phyloP scores from a whole-genome alignment of 2,797 vertebrate genomes.

The Helarctos malayanus region DNA sequence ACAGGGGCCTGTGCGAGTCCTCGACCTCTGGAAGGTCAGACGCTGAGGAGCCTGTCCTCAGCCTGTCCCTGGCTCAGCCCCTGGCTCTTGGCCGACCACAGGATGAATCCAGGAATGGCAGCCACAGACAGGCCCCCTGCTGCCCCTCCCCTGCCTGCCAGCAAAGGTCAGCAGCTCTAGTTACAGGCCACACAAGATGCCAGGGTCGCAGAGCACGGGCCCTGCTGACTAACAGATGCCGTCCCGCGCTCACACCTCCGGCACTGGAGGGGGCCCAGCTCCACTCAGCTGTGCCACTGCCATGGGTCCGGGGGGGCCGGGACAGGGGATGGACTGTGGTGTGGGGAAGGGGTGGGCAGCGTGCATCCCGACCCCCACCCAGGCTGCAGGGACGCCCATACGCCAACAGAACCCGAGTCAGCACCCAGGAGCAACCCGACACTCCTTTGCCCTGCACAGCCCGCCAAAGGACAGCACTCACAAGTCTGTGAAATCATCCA shows the following conservation, averaged over 20 bases:
- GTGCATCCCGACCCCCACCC: fast-evolving
- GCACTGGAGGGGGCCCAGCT: not conserved
- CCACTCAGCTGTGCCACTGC: not conserved
- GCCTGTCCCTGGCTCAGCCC: not conserved
- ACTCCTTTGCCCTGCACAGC: not conserved
- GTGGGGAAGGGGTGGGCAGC: no score
- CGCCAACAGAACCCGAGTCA: not conserved
- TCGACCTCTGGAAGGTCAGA: not conserved
- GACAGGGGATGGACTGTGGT: not conserved
- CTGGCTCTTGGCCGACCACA: not conserved
- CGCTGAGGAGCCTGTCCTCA: not conserved
- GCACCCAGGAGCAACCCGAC: not conserved
- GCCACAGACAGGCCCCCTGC: not conserved
- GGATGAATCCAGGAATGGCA: not conserved
- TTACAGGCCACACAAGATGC: not conserved
- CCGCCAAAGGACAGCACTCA: constrained; percentile 89
- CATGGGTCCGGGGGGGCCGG: not conserved
- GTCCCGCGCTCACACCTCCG: not conserved
- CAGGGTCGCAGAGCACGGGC: not conserved
- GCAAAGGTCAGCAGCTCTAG: constrained; percentile 62
- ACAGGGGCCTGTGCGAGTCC: not conserved
- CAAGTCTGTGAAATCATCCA: constrained; percentile 98
- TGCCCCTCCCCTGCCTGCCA: not conserved
- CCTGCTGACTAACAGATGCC: not conserved
- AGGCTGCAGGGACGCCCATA: not conserved